These are phyloP conservation scores for Drosophila limbata DNA, from an alignment of 2,888 invertebrate species.

Conservation along the genomic window DNA sequence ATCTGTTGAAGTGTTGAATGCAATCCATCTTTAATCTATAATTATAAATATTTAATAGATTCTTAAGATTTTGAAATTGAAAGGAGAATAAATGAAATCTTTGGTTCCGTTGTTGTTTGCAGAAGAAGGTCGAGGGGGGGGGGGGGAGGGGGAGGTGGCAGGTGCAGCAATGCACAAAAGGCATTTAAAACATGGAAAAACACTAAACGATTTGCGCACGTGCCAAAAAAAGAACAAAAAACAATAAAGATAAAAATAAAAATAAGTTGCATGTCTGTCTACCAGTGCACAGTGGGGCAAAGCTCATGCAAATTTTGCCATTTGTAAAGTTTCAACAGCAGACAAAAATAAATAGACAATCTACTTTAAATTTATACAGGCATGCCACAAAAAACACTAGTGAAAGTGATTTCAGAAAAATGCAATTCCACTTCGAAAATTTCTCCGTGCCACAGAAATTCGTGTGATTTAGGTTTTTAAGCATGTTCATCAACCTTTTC, in stretches of 20 bases:
- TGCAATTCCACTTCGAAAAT: too few relatives aligned
- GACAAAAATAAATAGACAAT: not conserved
- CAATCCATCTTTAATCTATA: too few relatives aligned
- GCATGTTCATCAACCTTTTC: too few relatives aligned
- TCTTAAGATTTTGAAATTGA: not conserved
- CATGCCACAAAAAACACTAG: too few relatives aligned
- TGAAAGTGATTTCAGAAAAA: too few relatives aligned
- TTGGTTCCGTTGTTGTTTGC: not conserved
- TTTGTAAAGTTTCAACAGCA: not conserved
- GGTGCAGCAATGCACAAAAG: constrained; percentile 46
- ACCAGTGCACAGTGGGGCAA: constrained; percentile 25
- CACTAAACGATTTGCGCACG: constrained; percentile 57
- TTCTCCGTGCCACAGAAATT: too few relatives aligned
- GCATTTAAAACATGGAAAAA: constrained; percentile 53
- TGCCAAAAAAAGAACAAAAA: constrained; percentile 33
- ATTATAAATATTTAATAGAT: constrained; percentile 1
- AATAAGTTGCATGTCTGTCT: not conserved
- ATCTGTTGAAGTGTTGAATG: not conserved
- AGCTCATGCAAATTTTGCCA: not conserved
- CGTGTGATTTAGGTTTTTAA: too few relatives aligned
- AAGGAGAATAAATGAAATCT: not conserved
- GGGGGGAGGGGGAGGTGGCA: not conserved
- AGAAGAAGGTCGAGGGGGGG: not conserved
- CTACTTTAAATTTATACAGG: not conserved
- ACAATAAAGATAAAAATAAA: constrained; percentile 7